phyloP scores from a whole-genome alignment of 2,113 vertebrate species.

The Neolamprologus longior region DNA sequence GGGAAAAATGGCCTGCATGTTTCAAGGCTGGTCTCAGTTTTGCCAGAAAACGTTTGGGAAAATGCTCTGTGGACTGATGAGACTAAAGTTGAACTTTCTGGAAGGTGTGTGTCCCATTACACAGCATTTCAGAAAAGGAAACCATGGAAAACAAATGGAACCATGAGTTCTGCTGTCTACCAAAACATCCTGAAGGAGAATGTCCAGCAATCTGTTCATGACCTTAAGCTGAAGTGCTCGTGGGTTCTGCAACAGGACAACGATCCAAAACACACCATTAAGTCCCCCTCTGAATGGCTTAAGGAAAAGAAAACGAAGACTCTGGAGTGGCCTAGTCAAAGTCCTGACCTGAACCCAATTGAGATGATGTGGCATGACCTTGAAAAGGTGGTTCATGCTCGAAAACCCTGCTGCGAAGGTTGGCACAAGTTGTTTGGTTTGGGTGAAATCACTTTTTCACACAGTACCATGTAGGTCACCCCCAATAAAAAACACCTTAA shows the following conservation, averaged over 20 bases:
- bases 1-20: not conserved
- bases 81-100: not conserved
- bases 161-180: fast-evolving
- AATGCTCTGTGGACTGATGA: not conserved
- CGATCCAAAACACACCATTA: not conserved
- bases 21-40: not conserved
- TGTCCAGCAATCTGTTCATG: not conserved
- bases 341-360: not conserved
- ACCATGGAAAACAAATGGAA: not conserved
- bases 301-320: not conserved
- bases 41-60: not conserved
- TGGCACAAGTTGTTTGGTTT: not conserved
- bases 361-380: not conserved
- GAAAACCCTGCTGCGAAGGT: fast-evolving
- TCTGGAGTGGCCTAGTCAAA: not conserved
- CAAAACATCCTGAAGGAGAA: not conserved
- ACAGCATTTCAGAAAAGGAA: not conserved
- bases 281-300: not conserved
- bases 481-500: not conserved
- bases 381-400: not conserved
- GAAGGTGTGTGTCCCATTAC: not conserved
- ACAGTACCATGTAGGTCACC: not conserved
- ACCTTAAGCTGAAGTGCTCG: not conserved
- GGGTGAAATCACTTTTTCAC: not conserved
- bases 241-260: not conserved